Evolutionary conservation across 2,113 vertebrate genomes (phyloP).

Genomic region (Mirza zaza): DNA sequence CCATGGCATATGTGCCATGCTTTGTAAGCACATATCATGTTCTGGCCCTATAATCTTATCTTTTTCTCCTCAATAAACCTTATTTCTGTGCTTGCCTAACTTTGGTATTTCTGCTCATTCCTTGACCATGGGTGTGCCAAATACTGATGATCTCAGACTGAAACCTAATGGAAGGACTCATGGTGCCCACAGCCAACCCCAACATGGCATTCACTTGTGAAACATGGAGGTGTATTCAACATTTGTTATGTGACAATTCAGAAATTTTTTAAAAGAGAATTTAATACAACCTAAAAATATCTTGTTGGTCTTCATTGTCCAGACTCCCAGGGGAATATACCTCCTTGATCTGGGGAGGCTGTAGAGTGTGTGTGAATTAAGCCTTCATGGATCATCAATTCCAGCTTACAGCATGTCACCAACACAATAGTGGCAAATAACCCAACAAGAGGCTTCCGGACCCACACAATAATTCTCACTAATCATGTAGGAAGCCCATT

Average conservation of each 20-base stretch:
- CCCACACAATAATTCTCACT: too few species aligned
- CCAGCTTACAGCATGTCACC: constrained; percentile 70
- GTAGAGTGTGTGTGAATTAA: constrained; percentile 46
- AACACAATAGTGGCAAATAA: constrained; percentile 71
- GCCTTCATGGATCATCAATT: constrained; percentile 74
- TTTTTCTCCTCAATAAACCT: too few species aligned
- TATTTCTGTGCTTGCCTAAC: too few species aligned
- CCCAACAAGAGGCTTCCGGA: constrained; percentile 55
- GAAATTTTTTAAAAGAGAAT: constrained; percentile 80
- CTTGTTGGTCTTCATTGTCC: constrained; percentile 88
- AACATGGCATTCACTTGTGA: constrained; percentile 72
- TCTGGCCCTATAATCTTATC: too few species aligned
- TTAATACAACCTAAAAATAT: constrained; percentile 90
- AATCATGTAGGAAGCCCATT: too few species aligned
- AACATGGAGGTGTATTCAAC: constrained; percentile 81
- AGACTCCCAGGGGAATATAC: constrained; percentile 87
- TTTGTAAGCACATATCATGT: too few species aligned
- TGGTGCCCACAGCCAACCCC: constrained; percentile 71
- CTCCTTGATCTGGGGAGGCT: constrained; percentile 84
- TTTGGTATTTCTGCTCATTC: too few species aligned
- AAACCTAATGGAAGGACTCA: constrained; percentile 17
- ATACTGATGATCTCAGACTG: too few species aligned
- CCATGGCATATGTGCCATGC: too few species aligned
- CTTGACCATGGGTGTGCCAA: too few species aligned
- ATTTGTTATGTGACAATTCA: constrained; percentile 84